Evolutionary conservation across 1,140 invertebrate genomes (phyloP).

Genomic region (Eurosta solidaginis): DNA sequence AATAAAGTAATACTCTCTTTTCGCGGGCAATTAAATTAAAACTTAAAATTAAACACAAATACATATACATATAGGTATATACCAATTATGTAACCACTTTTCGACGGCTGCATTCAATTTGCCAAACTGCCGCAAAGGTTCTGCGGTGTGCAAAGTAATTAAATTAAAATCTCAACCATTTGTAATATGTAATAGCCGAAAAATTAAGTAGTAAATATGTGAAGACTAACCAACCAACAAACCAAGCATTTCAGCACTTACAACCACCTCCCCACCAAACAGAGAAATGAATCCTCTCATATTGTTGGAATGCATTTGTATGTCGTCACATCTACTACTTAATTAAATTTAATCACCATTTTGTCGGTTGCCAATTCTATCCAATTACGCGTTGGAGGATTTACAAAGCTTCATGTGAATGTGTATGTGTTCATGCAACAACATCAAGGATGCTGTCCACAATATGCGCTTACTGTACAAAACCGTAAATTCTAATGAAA

Average conservation of each 20-base stretch:
- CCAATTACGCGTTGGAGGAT: conserved; percentile 34
- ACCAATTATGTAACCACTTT: neutral
- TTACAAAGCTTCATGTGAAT: neutral
- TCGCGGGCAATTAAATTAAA: conserved; percentile 12
- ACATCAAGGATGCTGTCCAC: neutral
- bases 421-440: neutral
- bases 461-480: neutral
- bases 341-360: conserved; percentile 37
- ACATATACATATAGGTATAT: neutral
- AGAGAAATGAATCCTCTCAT: neutral
- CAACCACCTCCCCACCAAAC: neutral
- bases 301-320: neutral
- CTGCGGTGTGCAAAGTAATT: conserved; percentile 30
- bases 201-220: conserved; percentile 20
- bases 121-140: neutral
- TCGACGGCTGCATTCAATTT: neutral
- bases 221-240: neutral
- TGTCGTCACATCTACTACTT: conserved; percentile 32
- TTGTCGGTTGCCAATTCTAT: conserved; percentile 36
- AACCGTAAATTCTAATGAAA: conserved; percentile 18
- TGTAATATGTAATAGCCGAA: conserved; percentile 15
- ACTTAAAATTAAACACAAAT: neutral
- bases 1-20: neutral
- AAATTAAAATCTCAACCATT: conserved; percentile 34
- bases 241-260: neutral